phyloP scores from a whole-genome alignment of 2,797 vertebrate species.

The Meriones psammophilus region DNA sequence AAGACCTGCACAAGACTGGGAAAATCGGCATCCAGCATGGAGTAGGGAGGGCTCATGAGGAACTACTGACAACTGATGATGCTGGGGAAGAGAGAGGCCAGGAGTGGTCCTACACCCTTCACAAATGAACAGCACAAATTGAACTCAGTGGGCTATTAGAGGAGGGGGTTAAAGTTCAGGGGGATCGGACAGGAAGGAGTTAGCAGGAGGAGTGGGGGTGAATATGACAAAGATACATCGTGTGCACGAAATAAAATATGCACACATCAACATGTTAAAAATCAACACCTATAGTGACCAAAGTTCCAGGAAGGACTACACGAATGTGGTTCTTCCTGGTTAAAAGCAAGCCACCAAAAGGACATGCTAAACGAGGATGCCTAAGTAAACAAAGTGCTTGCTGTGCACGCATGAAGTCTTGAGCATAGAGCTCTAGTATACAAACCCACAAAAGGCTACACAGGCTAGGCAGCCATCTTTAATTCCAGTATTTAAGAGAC shows the following conservation, averaged over 20 bases:
- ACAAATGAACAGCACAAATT: not conserved
- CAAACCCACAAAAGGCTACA: too few species aligned
- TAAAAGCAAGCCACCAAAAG: not conserved
- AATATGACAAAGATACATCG: not conserved
- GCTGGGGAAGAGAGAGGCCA: not conserved
- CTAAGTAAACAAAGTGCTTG: not conserved
- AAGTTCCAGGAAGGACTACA: not conserved
- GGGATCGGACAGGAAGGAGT: not conserved
- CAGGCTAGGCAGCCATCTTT: not conserved
- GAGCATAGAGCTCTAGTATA: too few species aligned
- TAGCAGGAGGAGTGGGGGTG: not conserved
- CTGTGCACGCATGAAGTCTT: not conserved
- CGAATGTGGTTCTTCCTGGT: not conserved
- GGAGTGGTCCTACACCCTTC: not conserved
- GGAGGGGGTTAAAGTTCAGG: not conserved
- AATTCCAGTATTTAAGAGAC: not conserved
- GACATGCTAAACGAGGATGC: too few species aligned
- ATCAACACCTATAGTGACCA: not conserved
- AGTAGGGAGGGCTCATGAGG: not conserved
- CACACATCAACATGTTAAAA: not conserved
- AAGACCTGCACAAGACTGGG: not conserved
- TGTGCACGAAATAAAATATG: not conserved
- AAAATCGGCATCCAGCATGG: not conserved
- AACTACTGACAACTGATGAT: not conserved
- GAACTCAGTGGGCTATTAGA: not conserved